These are phyloP conservation scores for Lineus longissimus DNA, from an alignment of 1,140 invertebrate genomes.

Conservation along the genomic window DNA sequence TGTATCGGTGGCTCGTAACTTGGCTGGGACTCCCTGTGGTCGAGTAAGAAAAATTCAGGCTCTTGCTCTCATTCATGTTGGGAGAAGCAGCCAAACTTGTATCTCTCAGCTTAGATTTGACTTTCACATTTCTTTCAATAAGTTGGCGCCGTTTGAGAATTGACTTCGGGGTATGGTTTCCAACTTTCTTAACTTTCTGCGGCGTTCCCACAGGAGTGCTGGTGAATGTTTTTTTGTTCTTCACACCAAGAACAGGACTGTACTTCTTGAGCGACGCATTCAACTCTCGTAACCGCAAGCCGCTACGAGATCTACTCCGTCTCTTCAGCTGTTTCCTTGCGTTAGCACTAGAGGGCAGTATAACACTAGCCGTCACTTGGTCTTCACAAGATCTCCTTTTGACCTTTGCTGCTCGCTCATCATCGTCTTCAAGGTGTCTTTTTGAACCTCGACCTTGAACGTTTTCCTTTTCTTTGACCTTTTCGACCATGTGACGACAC, in stretches of 20 bases:
- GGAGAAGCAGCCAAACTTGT: background rate
- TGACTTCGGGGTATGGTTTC: background rate
- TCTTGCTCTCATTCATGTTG: background rate
- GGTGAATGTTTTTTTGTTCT: background rate
- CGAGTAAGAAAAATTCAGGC: background rate
- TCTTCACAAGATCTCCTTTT: no score
- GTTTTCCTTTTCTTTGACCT: background rate
- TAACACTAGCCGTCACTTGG: no score
- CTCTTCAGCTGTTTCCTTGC: no score
- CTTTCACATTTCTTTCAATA: background rate
- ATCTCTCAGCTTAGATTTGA: background rate
- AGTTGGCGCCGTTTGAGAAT: background rate
- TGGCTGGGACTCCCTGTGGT: background rate
- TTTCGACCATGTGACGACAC: background rate
- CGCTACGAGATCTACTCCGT: no score
- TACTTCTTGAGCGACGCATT: no score
- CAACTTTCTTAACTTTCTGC: background rate
- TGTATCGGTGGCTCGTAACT: background rate
- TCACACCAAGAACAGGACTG: no score
- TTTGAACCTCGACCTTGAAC: background rate
- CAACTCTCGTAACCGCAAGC: no score
- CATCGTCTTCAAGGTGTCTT: no score
- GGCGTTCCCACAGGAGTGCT: slow-evolving; percentile 3
- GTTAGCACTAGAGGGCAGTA: no score
- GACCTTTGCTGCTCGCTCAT: no score